Conservation (phyloP, 2,888 invertebrate species). For the Morinoia aosen region DNA sequence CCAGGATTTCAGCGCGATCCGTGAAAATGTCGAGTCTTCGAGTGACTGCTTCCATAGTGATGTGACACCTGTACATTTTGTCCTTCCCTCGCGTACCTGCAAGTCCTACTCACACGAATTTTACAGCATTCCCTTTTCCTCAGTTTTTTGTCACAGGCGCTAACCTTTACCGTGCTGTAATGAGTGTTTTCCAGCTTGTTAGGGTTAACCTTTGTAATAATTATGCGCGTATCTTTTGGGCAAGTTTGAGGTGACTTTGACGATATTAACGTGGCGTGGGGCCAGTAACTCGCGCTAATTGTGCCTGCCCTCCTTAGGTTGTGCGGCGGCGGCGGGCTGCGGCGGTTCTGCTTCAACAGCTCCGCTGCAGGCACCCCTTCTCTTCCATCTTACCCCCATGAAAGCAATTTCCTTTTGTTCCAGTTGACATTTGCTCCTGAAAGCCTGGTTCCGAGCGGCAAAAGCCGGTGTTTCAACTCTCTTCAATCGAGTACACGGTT, state of each 20-base stretch:
- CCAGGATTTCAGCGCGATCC: background rate
- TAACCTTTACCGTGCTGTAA: background rate
- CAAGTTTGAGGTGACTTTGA: conserved; percentile 4
- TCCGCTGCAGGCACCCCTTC: background rate
- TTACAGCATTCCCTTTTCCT: background rate
- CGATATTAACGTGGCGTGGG: background rate
- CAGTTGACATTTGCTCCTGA: background rate
- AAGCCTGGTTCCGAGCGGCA: background rate
- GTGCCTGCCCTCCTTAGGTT: background rate
- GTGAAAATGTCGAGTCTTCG: background rate
- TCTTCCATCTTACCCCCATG: background rate
- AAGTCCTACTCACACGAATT: background rate
- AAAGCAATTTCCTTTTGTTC: background rate
- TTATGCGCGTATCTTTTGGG: background rate
- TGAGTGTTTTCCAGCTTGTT: background rate
- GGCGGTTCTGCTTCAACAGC: background rate
- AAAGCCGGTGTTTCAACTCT: background rate
- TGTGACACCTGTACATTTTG: background rate
- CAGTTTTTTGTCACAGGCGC: background rate
- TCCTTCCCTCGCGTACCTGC: background rate
- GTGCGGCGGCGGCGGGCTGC: background rate
- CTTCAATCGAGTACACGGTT: background rate
- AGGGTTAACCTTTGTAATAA: conserved; percentile 3
- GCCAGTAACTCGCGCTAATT: background rate
- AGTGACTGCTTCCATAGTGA: background rate